Conservation (phyloP, 2,797 vertebrate species). For the Pangasius djambal region DNA sequence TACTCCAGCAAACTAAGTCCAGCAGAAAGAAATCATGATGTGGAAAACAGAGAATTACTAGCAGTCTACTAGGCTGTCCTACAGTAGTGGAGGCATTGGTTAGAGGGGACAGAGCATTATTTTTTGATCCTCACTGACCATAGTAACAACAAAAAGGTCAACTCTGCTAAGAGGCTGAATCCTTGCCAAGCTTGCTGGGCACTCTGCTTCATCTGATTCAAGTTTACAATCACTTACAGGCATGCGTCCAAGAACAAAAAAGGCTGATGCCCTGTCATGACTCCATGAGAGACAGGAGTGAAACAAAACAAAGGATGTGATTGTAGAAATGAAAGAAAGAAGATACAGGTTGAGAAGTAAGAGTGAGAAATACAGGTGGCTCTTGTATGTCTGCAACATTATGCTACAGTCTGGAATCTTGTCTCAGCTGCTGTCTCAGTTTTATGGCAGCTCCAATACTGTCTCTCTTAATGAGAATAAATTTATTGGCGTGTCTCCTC, state of each 20-base stretch:
- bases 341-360: not conserved
- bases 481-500: not conserved
- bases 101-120: not conserved
- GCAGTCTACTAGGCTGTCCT: not conserved
- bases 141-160: not conserved
- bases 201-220: not conserved
- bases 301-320: not conserved
- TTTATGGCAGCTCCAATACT: not conserved
- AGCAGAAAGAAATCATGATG: not conserved
- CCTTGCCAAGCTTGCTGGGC: not conserved
- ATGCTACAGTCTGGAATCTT: not conserved
- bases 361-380: not conserved
- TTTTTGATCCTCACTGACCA: not conserved
- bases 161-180: conserved; percentile 4
- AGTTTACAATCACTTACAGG: not conserved
- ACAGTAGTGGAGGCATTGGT: not conserved
- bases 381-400: not conserved
- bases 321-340: not conserved
- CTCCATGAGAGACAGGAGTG: not conserved
- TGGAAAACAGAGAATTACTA: not conserved
- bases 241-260: not conserved
- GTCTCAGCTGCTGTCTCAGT: not conserved
- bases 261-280: not conserved
- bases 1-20: not conserved
- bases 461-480: conserved; percentile 22